A percentile compares a stretch with the other conserved stretches of the same genome.
phyloP scores from a whole-genome alignment of 2,888 invertebrate genomes.

The Suillia variegata region DNA sequence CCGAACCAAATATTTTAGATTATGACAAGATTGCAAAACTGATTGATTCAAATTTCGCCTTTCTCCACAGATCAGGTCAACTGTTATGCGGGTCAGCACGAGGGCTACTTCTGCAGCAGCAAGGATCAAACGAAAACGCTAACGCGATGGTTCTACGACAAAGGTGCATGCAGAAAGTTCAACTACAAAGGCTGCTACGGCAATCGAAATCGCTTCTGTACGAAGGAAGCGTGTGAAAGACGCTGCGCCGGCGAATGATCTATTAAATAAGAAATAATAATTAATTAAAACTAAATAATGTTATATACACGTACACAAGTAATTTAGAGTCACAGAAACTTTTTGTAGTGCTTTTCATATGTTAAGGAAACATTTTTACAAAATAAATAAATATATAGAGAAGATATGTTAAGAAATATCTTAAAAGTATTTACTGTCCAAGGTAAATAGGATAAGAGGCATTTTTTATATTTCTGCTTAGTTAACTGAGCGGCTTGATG shows the following conservation, averaged over 20 bases:
- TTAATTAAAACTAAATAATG: not conserved
- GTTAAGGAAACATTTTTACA: no score
- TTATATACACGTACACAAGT: not conserved
- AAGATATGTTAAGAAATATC: no score
- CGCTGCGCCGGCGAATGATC: conserved; percentile 68
- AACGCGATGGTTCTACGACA: conserved; percentile 74
- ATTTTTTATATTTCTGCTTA: no score
- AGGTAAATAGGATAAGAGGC: no score
- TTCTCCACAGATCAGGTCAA: conserved; percentile 47
- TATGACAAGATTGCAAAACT: no score
- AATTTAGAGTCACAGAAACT: not conserved
- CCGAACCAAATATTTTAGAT: no score
- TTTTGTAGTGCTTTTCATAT: not conserved
- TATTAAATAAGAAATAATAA: no score
- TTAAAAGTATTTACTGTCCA: no score
- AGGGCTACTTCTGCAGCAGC: conserved; percentile 50
- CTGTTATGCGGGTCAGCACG: conserved; percentile 49
- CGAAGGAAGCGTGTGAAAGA: conserved; percentile 76
- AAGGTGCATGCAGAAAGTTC: conserved; percentile 68
- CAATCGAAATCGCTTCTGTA: conserved; percentile 75
- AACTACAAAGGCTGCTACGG: conserved; percentile 76
- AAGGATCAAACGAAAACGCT: conserved; percentile 44
- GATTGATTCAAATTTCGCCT: no score
- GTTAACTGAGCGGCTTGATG: no score
- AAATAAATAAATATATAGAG: no score